A percentile compares a stretch with the other conserved stretches of the same genome.
Evolutionary conservation across 2,888 invertebrate genomes (phyloP).

Genomic region (Cremastinae sp.): DNA sequence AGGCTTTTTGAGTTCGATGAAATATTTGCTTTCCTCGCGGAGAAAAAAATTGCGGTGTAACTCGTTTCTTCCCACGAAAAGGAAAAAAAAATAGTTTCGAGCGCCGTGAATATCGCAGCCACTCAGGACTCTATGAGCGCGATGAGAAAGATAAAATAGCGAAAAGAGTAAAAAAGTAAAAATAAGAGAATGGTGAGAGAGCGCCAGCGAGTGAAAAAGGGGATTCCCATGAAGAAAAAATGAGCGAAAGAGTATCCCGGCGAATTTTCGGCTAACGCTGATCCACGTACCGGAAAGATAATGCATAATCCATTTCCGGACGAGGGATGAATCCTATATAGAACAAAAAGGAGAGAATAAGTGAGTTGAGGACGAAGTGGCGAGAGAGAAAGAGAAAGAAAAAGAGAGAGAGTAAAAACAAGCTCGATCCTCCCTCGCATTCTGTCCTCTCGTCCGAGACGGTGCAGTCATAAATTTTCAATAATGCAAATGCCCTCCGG

Average conservation of each 20-base stretch:
- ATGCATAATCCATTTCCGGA: constrained; percentile 77
- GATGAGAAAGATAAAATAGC: too few species aligned
- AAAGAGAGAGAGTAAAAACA: constrained; percentile 28
- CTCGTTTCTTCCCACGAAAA: too few species aligned
- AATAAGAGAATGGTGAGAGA: constrained; percentile 37
- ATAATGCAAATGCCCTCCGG: constrained; percentile 75
- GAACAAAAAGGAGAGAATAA: constrained; percentile 25
- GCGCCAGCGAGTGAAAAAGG: constrained; percentile 49
- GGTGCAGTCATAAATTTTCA: constrained; percentile 78
- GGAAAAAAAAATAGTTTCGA: too few species aligned
- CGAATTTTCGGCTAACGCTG: constrained; percentile 76
- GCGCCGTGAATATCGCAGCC: too few species aligned
- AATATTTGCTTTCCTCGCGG: background rate
- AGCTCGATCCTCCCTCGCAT: constrained; percentile 7
- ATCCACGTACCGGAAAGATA: constrained; percentile 79
- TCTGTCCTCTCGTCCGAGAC: constrained; percentile 50
- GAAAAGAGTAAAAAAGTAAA: background rate
- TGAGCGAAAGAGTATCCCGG: constrained; percentile 14
- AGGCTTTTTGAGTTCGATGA: too few species aligned
- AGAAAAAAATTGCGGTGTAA: too few species aligned
- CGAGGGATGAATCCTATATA: constrained; percentile 61
- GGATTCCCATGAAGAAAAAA: constrained; percentile 32
- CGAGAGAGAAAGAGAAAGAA: constrained; percentile 50
- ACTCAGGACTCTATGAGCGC: too few species aligned
- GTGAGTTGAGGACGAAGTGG: constrained; percentile 45